phyloP scores from a whole-genome alignment of 37 sponge, comb jelly and placozoan species.

The Geodia barretti region DNA sequence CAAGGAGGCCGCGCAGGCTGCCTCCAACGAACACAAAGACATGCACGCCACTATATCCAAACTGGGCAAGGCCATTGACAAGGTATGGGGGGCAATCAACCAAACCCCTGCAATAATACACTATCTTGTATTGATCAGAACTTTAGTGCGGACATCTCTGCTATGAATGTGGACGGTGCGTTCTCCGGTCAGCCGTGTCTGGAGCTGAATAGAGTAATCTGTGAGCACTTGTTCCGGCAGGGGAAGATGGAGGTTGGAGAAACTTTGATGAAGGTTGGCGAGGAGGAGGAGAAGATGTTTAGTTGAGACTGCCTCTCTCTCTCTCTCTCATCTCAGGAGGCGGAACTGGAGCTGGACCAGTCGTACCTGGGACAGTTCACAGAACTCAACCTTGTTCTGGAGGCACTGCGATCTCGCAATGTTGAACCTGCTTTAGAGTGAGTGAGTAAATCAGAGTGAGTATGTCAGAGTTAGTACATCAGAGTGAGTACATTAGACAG shows the following conservation, averaged over 20 bases:
- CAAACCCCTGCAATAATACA: neutral
- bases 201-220: slow-evolving; percentile 58
- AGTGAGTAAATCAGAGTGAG: slow-evolving; percentile 8
- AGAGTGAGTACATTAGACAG: no score
- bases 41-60: slow-evolving; percentile 78
- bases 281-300: neutral
- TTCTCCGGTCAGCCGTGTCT: slow-evolving; percentile 21
- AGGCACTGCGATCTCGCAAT: slow-evolving; percentile 47
- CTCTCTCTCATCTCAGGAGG: slow-evolving; percentile 24
- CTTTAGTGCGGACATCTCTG: slow-evolving; percentile 63
- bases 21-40: slow-evolving; percentile 78
- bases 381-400: slow-evolving; percentile 70
- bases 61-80: slow-evolving; percentile 79
- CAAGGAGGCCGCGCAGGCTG: slow-evolving; percentile 19
- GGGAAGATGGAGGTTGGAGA: slow-evolving; percentile 82
- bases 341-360: slow-evolving; percentile 41
- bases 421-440: slow-evolving; percentile 74
- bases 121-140: slow-evolving; percentile 32
- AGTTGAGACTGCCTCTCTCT: neutral
- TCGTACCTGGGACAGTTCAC: slow-evolving; percentile 60
- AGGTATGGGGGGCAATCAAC: slow-evolving; percentile 29
- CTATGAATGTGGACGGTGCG: slow-evolving; percentile 48
- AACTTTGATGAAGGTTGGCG: slow-evolving; percentile 42
- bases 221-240: slow-evolving; percentile 85
- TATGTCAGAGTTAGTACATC: no score